Percentiles rank a stretch among this genome's conserved stretches.
Evolutionary conservation across 1,140 invertebrate species (phyloP).

Genomic region (Diuraphis noxia): DNA sequence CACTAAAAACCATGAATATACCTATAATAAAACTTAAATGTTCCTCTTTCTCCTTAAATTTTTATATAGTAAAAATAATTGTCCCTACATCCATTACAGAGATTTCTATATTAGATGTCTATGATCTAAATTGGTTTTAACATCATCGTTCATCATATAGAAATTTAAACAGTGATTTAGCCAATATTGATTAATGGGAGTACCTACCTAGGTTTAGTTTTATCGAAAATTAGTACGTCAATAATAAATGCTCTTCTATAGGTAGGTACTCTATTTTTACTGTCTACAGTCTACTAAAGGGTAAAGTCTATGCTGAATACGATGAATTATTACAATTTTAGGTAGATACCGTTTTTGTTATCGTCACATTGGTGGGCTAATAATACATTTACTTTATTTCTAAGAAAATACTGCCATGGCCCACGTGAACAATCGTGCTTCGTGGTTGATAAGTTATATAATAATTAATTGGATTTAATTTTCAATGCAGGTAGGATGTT

Average conservation of each 20-base stretch:
- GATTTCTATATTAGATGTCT: no score
- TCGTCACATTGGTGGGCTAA: neutral
- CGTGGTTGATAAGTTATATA: no score
- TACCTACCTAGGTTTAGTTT: neutral
- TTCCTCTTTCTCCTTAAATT: no score
- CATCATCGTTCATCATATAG: neutral
- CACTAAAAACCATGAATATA: no score
- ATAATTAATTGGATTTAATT: no score
- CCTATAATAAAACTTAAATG: no score
- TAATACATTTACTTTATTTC: neutral
- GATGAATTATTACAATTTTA: neutral
- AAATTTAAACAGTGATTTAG: neutral
- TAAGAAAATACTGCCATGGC: neutral
- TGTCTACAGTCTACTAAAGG: no score
- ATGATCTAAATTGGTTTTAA: neutral
- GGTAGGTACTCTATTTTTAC: neutral
- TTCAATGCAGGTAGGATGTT: no score
- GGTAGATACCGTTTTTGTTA: neutral
- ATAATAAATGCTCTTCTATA: neutral
- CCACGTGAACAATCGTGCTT: no score
- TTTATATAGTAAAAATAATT: no score
- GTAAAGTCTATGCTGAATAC: neutral
- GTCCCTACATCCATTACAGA: no score
- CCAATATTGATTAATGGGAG: neutral
- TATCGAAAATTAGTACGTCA: neutral